Evolutionary conservation across 2,113 vertebrate species (phyloP).

Genomic region (Philantomba maxwellii): DNA sequence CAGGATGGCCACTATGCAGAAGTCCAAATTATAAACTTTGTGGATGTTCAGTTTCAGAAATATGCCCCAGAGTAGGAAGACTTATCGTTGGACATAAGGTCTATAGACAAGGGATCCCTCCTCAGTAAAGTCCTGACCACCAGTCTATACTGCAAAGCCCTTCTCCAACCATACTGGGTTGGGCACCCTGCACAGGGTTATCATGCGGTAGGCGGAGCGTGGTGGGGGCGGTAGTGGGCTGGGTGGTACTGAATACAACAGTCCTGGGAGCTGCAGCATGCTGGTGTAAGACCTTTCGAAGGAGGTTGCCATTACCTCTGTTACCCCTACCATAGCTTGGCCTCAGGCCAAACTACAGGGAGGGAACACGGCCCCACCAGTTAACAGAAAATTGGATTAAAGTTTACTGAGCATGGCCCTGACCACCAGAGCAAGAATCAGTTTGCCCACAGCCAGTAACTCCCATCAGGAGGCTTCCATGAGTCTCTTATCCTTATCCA

Average conservation of each 20-base stretch:
- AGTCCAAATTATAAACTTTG: background rate
- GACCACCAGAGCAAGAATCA: background rate
- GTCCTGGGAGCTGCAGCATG: background rate
- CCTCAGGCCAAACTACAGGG: background rate
- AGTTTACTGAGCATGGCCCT: background rate
- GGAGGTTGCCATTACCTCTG: background rate
- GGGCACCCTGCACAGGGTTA: background rate
- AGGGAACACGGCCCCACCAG: background rate
- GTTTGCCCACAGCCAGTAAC: background rate
- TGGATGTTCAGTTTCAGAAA: background rate
- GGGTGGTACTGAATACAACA: background rate
- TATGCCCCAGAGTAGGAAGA: background rate
- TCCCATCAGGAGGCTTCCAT: background rate
- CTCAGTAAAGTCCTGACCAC: background rate
- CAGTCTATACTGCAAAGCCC: background rate
- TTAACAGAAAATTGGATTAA: background rate
- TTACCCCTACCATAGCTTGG: background rate
- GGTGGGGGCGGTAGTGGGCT: fast-evolving
- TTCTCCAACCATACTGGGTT: background rate
- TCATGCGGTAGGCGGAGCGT: fast-evolving
- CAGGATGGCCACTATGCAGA: background rate
- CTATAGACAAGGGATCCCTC: background rate
- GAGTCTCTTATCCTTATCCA: background rate
- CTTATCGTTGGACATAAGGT: background rate
- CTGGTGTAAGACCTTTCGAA: background rate